Conservation (phyloP, 2,797 vertebrate genomes). For the Apogon talboti region DNA sequence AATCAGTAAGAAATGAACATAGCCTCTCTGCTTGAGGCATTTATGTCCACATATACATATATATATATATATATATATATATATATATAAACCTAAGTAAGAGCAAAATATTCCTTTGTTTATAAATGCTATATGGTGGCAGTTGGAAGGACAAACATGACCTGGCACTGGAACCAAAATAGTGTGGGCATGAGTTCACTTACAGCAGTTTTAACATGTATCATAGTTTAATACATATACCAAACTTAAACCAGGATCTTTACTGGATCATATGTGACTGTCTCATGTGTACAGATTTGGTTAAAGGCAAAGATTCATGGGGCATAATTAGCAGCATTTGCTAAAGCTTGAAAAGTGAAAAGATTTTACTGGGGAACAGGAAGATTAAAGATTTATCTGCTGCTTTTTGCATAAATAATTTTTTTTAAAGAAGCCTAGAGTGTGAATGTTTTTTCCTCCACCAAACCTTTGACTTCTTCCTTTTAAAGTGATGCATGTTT, state of each 20-base stretch:
- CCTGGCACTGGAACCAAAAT: not conserved
- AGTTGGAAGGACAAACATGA: not conserved
- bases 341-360: constrained; percentile 63
- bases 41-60: constrained; percentile 18
- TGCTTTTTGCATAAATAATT: constrained; percentile 68
- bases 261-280: constrained; percentile 6
- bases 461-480: constrained; percentile 46
- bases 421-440: constrained; percentile 47
- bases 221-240: constrained; percentile 7
- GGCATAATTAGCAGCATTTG: constrained; percentile 70
- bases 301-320: constrained; percentile 49
- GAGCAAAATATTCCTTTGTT: not conserved
- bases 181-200: not conserved
- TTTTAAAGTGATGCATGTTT: constrained; percentile 69
- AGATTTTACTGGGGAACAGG: constrained; percentile 54
- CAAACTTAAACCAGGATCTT: constrained; percentile 9
- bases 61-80: no score
- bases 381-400: constrained; percentile 71
- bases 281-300: constrained; percentile 45
- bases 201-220: constrained; percentile 5
- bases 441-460: constrained; percentile 35
- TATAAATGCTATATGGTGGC: not conserved
- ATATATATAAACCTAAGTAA: constrained; percentile 16
- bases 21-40: constrained; percentile 14
- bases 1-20: constrained; percentile 31